A percentile compares a stretch with the other conserved stretches of the same genome.
phyloP scores from a whole-genome alignment of 1,140 invertebrate genomes.

The Neodiprion virginianus region DNA sequence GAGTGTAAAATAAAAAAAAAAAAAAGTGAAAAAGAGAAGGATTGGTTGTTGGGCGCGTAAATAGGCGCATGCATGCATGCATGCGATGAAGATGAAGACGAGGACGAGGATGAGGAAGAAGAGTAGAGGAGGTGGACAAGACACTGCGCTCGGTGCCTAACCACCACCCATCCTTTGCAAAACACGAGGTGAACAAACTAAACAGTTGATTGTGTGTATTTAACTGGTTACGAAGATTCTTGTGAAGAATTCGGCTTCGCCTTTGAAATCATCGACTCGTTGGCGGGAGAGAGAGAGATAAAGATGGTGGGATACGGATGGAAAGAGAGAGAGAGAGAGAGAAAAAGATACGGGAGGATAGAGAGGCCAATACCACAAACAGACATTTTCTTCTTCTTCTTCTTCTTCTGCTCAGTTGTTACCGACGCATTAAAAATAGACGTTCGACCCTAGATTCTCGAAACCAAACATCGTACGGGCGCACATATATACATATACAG shows the following conservation, averaged over 20 bases:
- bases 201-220: slow-evolving; percentile 7
- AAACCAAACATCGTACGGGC: too few relatives aligned
- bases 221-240: slow-evolving; percentile 2
- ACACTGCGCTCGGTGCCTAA: neutral
- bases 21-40: neutral
- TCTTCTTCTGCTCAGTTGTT: neutral
- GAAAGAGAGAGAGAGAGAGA: too few relatives aligned
- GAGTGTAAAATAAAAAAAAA: neutral
- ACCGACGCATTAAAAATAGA: too few relatives aligned
- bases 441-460: too few relatives aligned
- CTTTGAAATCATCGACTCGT: neutral
- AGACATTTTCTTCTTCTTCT: neutral
- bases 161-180: slow-evolving; percentile 41
- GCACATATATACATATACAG: too few relatives aligned
- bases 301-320: too few relatives aligned
- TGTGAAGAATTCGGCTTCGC: slow-evolving; percentile 4
- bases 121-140: slow-evolving; percentile 32
- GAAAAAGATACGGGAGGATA: neutral
- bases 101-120: slow-evolving; percentile 41
- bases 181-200: slow-evolving; percentile 26
- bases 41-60: neutral
- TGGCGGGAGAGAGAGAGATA: neutral
- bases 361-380: slow-evolving; percentile 5
- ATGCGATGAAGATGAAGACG: too few relatives aligned
- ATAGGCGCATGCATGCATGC: too few relatives aligned